Conservation (phyloP, 2,113 vertebrate species). For the Chloropsis cyanopogon region DNA sequence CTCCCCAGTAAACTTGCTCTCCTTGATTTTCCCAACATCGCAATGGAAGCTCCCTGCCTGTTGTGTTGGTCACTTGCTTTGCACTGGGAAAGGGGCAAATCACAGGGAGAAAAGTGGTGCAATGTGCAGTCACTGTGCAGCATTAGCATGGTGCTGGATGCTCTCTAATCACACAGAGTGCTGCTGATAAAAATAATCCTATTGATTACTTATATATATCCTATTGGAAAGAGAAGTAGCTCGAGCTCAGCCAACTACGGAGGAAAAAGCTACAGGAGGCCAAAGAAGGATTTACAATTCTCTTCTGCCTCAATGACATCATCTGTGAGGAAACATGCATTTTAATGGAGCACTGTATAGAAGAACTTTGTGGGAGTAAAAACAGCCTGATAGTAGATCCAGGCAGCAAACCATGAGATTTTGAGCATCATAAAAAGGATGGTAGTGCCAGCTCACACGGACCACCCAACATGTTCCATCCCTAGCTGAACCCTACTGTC, state of each 20-base stretch:
- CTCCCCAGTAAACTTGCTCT: background rate
- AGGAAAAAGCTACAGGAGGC: conserved; percentile 5
- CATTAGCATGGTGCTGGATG: background rate
- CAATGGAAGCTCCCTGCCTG: background rate
- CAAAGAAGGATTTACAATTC: conserved; percentile 23
- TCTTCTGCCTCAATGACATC: conserved; percentile 13
- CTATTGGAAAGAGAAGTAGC: background rate
- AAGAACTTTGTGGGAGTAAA: background rate
- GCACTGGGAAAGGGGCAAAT: background rate
- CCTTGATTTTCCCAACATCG: background rate
- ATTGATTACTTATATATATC: background rate
- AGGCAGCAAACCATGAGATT: background rate
- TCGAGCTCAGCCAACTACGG: background rate
- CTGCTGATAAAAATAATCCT: background rate
- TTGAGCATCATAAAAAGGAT: background rate
- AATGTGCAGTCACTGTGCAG: background rate
- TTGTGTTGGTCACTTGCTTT: rapidly evolving
- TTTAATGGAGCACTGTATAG: background rate
- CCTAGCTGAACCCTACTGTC: background rate
- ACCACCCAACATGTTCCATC: background rate
- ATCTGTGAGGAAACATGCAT: background rate
- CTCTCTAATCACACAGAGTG: background rate
- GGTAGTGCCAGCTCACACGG: background rate
- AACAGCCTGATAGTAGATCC: background rate
- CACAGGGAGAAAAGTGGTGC: background rate